Conservation (phyloP, 92 coral and sea anemone genomes). For the Paragorgia papillata region DNA sequence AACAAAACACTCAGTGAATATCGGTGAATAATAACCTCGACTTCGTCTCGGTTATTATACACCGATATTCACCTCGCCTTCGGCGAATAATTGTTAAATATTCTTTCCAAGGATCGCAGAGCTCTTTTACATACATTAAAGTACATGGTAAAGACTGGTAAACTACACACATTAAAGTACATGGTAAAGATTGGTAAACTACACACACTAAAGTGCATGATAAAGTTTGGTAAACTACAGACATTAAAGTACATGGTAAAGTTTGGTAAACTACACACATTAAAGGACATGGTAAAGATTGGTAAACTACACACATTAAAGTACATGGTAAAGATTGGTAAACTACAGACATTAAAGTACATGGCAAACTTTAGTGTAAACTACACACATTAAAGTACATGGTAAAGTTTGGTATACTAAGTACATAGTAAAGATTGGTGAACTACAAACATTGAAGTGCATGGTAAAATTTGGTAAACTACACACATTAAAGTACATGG, state of each 20-base stretch:
- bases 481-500: not conserved
- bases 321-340: not conserved
- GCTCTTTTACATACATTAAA: not conserved
- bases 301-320: not conserved
- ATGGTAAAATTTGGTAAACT: not conserved
- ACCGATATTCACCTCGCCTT: too few relatives aligned
- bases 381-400: not conserved
- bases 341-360: not conserved
- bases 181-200: not conserved
- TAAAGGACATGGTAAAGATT: not conserved
- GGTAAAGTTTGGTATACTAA: too few relatives aligned
- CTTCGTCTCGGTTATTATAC: too few relatives aligned
- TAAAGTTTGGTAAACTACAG: not conserved
- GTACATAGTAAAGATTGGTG: not conserved
- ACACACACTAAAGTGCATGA: not conserved
- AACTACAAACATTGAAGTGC: not conserved
- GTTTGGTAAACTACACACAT: conserved; percentile 1
- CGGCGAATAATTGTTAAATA: too few relatives aligned
- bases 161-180: not conserved
- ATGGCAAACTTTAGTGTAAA: not conserved
- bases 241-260: not conserved
- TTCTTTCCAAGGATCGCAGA: too few relatives aligned
- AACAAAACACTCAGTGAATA: too few relatives aligned
- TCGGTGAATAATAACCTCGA: too few relatives aligned
- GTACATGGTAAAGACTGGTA: not conserved